These are phyloP conservation scores for Odontesthes bonariensis DNA, from an alignment of 2,113 vertebrate species.

Conservation along the genomic window DNA sequence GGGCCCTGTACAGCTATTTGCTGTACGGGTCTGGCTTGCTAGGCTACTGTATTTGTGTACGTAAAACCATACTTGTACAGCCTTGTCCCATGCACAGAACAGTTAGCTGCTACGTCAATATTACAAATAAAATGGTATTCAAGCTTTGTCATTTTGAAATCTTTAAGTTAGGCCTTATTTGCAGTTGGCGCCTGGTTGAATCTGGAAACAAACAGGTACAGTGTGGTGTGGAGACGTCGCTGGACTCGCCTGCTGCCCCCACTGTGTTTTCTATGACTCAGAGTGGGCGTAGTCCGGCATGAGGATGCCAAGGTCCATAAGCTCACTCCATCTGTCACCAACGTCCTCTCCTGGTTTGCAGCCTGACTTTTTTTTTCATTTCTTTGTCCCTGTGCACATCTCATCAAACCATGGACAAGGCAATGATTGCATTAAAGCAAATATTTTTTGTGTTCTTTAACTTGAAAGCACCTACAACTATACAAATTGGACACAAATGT, in stretches of 20 bases:
- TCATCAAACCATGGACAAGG: not conserved
- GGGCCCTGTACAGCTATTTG: too few species aligned
- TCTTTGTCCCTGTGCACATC: slow-evolving; percentile 19
- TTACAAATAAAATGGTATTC: too few species aligned
- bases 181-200: not conserved
- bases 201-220: slow-evolving; percentile 13
- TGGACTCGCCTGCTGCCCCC: slow-evolving; percentile 17
- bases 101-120: too few species aligned
- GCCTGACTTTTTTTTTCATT: slow-evolving; percentile 16
- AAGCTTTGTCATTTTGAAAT: not conserved
- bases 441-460: not conserved
- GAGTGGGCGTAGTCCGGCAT: slow-evolving; percentile 36
- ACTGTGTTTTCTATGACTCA: slow-evolving; percentile 65
- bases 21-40: too few species aligned
- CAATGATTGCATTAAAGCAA: not conserved
- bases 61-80: too few species aligned
- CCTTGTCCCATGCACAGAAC: too few species aligned
- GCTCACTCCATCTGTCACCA: slow-evolving; percentile 71
- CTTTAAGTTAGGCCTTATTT: not conserved
- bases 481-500: too few species aligned
- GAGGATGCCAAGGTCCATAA: slow-evolving; percentile 59
- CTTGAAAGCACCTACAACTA: not conserved
- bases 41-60: too few species aligned
- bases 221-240: not conserved
- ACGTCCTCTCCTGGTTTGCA: slow-evolving; percentile 27